Base-by-base conservation (phyloP, 37 sponge, comb jelly and placozoan species). In the Amphimedon queenslandica region DNA sequence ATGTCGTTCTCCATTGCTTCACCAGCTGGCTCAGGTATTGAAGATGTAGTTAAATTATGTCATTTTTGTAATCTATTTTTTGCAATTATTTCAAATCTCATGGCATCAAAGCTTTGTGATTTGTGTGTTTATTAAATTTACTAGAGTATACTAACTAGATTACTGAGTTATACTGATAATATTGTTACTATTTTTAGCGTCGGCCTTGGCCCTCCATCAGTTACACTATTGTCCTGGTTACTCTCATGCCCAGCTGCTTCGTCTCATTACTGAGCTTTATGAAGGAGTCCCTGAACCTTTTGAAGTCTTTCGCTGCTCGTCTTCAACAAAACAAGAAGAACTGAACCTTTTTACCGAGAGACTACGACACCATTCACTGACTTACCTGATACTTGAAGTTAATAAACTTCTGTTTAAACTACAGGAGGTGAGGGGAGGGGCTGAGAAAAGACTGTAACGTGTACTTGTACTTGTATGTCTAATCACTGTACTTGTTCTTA, bases 401-500 rank as follows among this genome's bases (percentile, higher is more conserved):
- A 84, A 90, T 63, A 39, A 55, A 40, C 79, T 90, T 23, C 80
- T 82, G 8, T 81, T 74, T 58, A 67, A 80, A 40, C 71, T 90
- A 25, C 91, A 90, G 37, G 91, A 90, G 86, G 91, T 89, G 21
- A n/a, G n/a, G n/a, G n/a, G n/a, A n/a, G n/a, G n/a, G n/a, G n/a
- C n/a, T n/a, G n/a, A n/a, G n/a, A n/a, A n/a, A n/a, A n/a, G n/a
- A n/a, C n/a, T n/a, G n/a, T n/a, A n/a, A n/a, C n/a, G n/a, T n/a
- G n/a, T n/a, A n/a, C n/a, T n/a, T n/a, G n/a, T n/a, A n/a, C n/a
- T n/a, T n/a, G 51, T 47, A 13, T 47, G 51, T 13, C 8, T 47
- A 13, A 18, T 47, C 13, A 13, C 13, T 47, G 51, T 47, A 47
- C 13, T 47, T 8, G 51, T 47, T 18, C 13, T 8, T 47, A 60